Percentiles rank a stretch among this genome's conserved stretches.
phyloP scores from a whole-genome alignment of 2,888 invertebrate genomes.

The Nezara viridula region DNA sequence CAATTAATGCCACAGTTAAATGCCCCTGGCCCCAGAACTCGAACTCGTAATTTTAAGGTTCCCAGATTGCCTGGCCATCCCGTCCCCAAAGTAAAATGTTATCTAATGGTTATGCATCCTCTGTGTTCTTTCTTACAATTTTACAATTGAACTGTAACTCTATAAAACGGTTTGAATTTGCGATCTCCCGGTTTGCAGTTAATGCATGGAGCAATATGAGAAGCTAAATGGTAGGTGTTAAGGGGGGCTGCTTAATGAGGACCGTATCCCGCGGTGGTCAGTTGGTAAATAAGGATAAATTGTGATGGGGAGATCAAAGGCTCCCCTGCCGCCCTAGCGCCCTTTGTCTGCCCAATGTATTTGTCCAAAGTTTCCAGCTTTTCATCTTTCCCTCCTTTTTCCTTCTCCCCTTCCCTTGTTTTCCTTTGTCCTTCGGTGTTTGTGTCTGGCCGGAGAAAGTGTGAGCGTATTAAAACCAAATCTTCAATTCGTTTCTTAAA shows the following conservation, averaged over 20 bases:
- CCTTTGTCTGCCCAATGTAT: background rate
- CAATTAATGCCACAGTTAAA: too few relatives aligned
- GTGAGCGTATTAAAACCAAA: background rate
- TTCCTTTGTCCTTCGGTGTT: conserved; percentile 4
- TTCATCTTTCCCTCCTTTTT: background rate
- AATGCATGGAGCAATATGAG: background rate
- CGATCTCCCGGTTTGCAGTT: background rate
- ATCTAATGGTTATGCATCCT: background rate
- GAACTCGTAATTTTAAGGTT: too few relatives aligned
- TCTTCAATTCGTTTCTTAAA: background rate
- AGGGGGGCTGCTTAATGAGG: conserved; percentile 18
- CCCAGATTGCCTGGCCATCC: too few relatives aligned
- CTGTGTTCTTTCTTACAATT: background rate
- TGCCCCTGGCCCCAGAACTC: too few relatives aligned
- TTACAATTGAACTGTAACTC: background rate
- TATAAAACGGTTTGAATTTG: background rate
- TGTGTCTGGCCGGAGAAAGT: background rate
- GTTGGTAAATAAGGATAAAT: conserved; percentile 43
- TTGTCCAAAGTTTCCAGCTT: conserved; percentile 14
- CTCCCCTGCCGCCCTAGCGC: background rate
- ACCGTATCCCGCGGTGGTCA: background rate
- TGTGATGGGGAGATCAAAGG: conserved; percentile 38
- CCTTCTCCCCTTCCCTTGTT: background rate
- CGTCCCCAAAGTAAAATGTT: too few relatives aligned
- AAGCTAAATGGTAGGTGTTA: conserved; percentile 12